Evolutionary conservation across 2,113 vertebrate species (phyloP).

Genomic region (Aptenodytes patagonicus): DNA sequence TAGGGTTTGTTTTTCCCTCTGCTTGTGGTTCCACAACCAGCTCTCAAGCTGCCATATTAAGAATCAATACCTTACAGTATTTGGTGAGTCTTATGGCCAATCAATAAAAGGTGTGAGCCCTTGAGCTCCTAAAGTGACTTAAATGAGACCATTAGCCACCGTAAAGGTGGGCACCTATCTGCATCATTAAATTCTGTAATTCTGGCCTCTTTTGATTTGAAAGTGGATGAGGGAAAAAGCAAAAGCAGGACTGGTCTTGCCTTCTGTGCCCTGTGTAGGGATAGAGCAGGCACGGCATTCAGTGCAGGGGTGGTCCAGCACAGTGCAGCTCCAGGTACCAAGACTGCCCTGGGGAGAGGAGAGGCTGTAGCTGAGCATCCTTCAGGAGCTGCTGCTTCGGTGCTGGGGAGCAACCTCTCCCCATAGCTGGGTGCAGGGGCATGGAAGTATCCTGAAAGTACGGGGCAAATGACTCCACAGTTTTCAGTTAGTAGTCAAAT

Average conservation of each 20-base stretch:
- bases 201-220: neutral
- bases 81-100: neutral
- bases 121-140: neutral
- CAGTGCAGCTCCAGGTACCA: neutral
- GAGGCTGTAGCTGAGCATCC: neutral
- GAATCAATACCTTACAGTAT: neutral
- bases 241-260: neutral
- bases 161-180: neutral
- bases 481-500: neutral
- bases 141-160: neutral
- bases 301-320: neutral
- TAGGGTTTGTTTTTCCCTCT: neutral
- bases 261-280: neutral
- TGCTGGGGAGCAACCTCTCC: neutral
- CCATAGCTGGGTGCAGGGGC: accelerated
- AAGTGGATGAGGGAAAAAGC: neutral
- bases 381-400: neutral
- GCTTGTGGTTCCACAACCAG: neutral
- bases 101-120: neutral
- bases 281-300: accelerated
- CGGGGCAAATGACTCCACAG: neutral
- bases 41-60: neutral
- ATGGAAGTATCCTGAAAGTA: neutral
- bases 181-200: neutral
- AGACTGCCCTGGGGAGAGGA: neutral